A percentile compares a stretch with the other conserved stretches of the same genome.
phyloP scores from a whole-genome alignment of 2,797 vertebrate species.

The Sebastes hubbsi region DNA sequence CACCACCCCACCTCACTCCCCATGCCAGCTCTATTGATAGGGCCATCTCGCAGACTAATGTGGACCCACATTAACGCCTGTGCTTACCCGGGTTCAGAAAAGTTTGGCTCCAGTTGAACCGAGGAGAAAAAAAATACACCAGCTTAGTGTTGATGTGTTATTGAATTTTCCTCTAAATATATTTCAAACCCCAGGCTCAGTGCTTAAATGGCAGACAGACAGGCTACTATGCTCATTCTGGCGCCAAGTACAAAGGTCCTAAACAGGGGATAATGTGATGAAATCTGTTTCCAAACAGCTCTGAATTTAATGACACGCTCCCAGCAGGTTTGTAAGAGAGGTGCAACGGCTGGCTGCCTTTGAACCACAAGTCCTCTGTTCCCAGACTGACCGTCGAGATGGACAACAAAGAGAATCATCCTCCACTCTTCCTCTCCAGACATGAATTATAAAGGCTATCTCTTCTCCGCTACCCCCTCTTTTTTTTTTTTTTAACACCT shows the following conservation, averaged over 20 bases:
- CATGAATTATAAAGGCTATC: slow-evolving; percentile 72
- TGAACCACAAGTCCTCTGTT: slow-evolving; percentile 64
- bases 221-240: slow-evolving; percentile 52
- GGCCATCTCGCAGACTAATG: slow-evolving; percentile 44
- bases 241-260: slow-evolving; percentile 51
- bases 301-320: slow-evolving; percentile 52
- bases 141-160: slow-evolving; percentile 58
- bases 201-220: slow-evolving; percentile 58
- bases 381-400: slow-evolving; percentile 52
- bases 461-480: slow-evolving; percentile 9
- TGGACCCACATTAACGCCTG: slow-evolving; percentile 46
- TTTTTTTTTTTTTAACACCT: slow-evolving; percentile 31
- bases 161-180: slow-evolving; percentile 69
- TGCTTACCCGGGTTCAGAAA: slow-evolving; percentile 42
- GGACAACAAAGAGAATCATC: slow-evolving; percentile 70
- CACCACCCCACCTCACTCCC: neutral
- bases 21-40: slow-evolving; percentile 51
- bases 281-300: slow-evolving; percentile 66
- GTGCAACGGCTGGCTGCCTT: slow-evolving; percentile 51
- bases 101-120: slow-evolving; percentile 33
- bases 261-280: slow-evolving; percentile 68
- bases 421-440: slow-evolving; percentile 51
- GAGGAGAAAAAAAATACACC: slow-evolving; percentile 24
- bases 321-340: slow-evolving; percentile 55
- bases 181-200: slow-evolving; percentile 40